These are phyloP conservation scores for Ametastegia equiseti DNA, from an alignment of 2,888 invertebrate genomes.

Conservation along the genomic window DNA sequence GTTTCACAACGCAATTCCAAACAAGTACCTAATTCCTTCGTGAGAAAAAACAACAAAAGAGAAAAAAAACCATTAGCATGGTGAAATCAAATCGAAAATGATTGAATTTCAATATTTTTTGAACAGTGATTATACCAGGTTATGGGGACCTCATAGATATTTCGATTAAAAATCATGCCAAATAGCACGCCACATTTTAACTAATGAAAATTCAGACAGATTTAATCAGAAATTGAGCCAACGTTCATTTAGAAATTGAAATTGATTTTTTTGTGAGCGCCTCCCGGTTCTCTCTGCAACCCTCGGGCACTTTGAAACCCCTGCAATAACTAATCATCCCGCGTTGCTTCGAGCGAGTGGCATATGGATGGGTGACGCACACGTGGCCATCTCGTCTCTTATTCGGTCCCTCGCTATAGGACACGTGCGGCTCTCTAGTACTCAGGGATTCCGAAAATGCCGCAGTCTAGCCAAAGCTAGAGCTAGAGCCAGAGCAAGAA, in stretches of 20 bases:
- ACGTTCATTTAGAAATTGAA: neutral
- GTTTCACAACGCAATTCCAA: too few relatives aligned
- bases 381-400: neutral
- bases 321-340: slow-evolving; percentile 26
- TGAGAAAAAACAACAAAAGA: too few relatives aligned
- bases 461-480: too few relatives aligned
- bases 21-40: neutral
- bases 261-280: neutral
- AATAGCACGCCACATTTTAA: neutral
- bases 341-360: slow-evolving; percentile 18
- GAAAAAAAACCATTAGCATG: neutral
- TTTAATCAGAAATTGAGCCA: neutral
- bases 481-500: too few relatives aligned
- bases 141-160: neutral
- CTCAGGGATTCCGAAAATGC: neutral
- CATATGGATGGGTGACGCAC: slow-evolving; percentile 44
- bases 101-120: neutral
- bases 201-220: neutral
- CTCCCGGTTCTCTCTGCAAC: neutral
- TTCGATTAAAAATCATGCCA: neutral
- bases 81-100: neutral
- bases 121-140: neutral
- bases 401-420: neutral
- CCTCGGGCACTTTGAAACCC: slow-evolving; percentile 16
- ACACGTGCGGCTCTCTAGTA: slow-evolving; percentile 13